Percentiles rank a stretch among this genome's conserved stretches.
phyloP scores from a whole-genome alignment of 1,140 invertebrate species.

The Bombus confusus region DNA sequence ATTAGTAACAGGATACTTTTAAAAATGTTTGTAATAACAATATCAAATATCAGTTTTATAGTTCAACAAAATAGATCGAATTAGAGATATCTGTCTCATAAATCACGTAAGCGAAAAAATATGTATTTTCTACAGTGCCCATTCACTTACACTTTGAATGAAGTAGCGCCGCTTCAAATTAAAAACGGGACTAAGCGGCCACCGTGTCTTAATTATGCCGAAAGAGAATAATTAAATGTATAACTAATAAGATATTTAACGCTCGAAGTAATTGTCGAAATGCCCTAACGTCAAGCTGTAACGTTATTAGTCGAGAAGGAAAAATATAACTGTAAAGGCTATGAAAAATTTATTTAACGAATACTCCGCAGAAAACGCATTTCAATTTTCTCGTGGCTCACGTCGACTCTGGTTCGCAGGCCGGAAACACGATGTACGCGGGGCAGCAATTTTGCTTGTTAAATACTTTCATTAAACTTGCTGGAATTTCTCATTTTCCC shows the following conservation, averaged over 20 bases:
- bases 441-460: conserved; percentile 63
- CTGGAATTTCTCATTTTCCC: conserved; percentile 69
- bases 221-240: background rate
- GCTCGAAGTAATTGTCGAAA: background rate
- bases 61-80: no score
- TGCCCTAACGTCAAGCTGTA: background rate
- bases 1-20: no score
- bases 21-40: no score
- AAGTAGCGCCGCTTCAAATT: no score
- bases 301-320: background rate
- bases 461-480: conserved; percentile 74
- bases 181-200: background rate
- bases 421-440: background rate
- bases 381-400: conserved; percentile 44
- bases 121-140: no score
- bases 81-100: no score
- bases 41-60: no score
- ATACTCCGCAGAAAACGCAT: conserved; percentile 12
- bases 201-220: background rate
- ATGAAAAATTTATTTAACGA: conserved; percentile 32
- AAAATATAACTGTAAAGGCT: no score
- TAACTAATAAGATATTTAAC: background rate
- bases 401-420: background rate
- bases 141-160: no score
- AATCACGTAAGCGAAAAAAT: no score